Percentiles rank a stretch among this genome's conserved stretches.
phyloP scores from a whole-genome alignment of 2,797 vertebrate species.

The Morelia viridis region DNA sequence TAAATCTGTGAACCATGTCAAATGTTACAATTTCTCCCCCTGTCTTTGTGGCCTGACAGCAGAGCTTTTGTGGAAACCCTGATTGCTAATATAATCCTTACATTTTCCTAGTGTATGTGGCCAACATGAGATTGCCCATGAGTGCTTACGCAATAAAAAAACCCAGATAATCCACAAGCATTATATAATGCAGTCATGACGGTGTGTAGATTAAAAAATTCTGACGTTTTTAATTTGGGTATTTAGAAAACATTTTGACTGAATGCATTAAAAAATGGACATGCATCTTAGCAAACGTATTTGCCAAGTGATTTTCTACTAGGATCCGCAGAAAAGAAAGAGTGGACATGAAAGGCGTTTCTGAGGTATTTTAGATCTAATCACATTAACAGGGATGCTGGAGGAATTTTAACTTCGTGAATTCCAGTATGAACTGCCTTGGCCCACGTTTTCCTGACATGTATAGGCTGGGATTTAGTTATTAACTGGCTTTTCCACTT shows the following conservation, averaged over 20 bases:
- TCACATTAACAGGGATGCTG: not conserved
- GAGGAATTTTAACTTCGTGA: not conserved
- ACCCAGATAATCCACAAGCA: not conserved
- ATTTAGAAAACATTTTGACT: not conserved
- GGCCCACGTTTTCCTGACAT: not conserved
- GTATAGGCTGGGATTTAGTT: not conserved
- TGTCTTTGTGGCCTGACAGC: constrained; percentile 62
- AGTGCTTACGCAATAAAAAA: not conserved
- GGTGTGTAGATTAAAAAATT: fast-evolving
- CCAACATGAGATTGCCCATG: not conserved
- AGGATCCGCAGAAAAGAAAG: not conserved
- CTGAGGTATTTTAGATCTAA: not conserved
- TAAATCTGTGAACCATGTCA: constrained; percentile 68
- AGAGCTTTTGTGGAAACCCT: constrained; percentile 46
- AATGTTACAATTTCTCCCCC: constrained; percentile 53
- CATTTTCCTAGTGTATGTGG: not conserved
- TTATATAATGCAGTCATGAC: fast-evolving
- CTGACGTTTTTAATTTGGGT: not conserved
- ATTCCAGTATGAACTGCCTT: not conserved
- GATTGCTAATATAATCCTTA: constrained; percentile 37
- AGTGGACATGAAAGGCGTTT: not conserved
- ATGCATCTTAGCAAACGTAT: not conserved
- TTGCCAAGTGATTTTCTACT: not conserved
- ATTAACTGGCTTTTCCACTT: no score
- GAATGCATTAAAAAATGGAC: not conserved